Conservation (phyloP, 1,140 invertebrate species). For the Psilanteris sp. region DNA sequence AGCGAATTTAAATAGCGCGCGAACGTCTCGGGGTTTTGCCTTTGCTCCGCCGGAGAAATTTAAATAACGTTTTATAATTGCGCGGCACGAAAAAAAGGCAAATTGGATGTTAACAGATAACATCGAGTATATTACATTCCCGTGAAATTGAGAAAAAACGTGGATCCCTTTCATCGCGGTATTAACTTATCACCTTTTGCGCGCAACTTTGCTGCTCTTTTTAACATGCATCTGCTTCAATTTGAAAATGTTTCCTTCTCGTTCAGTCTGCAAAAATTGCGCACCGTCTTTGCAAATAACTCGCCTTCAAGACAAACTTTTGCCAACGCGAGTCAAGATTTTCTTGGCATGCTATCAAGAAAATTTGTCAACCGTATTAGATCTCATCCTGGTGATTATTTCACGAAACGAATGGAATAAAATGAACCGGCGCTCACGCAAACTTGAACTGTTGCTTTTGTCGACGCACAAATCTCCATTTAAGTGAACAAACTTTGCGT, state of each 20-base stretch:
- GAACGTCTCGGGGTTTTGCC: no score
- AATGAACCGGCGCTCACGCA: slow-evolving; percentile 13
- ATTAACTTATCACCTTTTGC: no score
- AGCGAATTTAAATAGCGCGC: no score
- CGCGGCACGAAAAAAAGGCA: no score
- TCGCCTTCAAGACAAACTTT: slow-evolving; percentile 11
- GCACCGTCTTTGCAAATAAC: slow-evolving; percentile 18
- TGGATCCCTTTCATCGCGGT: no score
- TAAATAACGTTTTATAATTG: no score
- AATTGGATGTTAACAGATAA: no score
- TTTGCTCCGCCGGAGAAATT: no score
- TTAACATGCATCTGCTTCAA: slow-evolving; percentile 33
- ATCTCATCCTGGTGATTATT: slow-evolving; percentile 36
- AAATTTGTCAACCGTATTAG: slow-evolving; percentile 46
- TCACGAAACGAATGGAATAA: slow-evolving; percentile 12
- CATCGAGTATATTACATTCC: no score
- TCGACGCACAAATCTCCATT: slow-evolving; percentile 27
- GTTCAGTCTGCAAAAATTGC: slow-evolving; percentile 29
- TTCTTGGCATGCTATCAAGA: slow-evolving; percentile 48
- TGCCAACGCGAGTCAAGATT: slow-evolving; percentile 15
- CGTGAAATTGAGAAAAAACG: no score
- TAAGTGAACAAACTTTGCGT: slow-evolving; percentile 11
- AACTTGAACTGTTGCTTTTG: slow-evolving; percentile 8
- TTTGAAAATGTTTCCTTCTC: slow-evolving; percentile 40
- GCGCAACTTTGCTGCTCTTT: neutral